These are phyloP conservation scores for Notamacropus eugenii DNA, from an alignment of 2,797 vertebrate species.

Conservation along the genomic window DNA sequence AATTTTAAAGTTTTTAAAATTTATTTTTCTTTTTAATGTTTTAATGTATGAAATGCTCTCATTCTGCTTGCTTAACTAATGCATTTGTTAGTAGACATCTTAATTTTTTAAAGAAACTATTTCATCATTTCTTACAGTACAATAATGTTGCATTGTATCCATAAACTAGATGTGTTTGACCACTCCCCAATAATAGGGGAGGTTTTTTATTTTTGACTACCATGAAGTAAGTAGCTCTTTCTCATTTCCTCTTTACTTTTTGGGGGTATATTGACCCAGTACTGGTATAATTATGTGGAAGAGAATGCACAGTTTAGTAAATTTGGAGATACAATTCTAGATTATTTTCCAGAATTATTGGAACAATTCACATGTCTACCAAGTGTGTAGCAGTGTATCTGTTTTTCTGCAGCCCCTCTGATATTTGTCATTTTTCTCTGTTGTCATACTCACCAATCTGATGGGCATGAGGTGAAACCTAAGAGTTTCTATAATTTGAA, in stretches of 20 bases:
- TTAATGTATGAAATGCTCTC: neutral
- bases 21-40: neutral
- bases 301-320: neutral
- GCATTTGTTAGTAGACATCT: neutral
- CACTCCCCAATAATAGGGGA: neutral
- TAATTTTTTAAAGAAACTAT: neutral
- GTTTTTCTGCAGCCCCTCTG: neutral
- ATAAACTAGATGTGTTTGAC: neutral
- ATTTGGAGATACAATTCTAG: neutral
- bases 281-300: neutral
- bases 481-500: neutral
- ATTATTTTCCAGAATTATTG: neutral
- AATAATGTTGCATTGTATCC: neutral
- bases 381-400: neutral
- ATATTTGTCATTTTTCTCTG: neutral
- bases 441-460: neutral
- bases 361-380: neutral
- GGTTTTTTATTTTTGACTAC: neutral
- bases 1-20: neutral
- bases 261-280: neutral
- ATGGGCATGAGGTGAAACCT: neutral
- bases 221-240: neutral
- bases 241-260: neutral
- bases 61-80: neutral
- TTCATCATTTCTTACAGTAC: neutral